Evolutionary conservation across 2,113 vertebrate genomes (phyloP).

Genomic region (cattle (Bos taurus)): DNA sequence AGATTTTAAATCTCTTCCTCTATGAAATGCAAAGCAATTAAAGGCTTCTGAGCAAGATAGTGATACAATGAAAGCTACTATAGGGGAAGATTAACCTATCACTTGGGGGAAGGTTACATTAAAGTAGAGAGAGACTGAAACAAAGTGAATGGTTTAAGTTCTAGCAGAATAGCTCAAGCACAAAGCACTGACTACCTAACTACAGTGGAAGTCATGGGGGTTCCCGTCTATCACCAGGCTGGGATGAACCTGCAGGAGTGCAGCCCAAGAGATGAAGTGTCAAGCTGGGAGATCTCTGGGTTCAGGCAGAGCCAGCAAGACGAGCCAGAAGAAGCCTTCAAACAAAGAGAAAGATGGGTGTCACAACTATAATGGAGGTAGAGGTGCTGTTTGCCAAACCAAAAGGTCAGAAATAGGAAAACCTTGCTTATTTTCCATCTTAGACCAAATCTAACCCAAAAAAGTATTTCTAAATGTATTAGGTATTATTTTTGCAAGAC

Average conservation of each 20-base stretch:
- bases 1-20: slow-evolving; percentile 63
- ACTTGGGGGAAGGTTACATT: slow-evolving; percentile 51
- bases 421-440: rapidly evolving
- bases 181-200: background rate
- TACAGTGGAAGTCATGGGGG: background rate
- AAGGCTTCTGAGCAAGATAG: slow-evolving; percentile 66
- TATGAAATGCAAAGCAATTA: slow-evolving; percentile 69
- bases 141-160: background rate
- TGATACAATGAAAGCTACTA: slow-evolving; percentile 55
- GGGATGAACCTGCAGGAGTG: background rate
- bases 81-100: slow-evolving; percentile 60
- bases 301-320: background rate
- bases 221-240: background rate
- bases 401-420: background rate
- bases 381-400: rapidly evolving
- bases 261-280: background rate
- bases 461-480: background rate
- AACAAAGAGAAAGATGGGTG: background rate
- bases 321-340: background rate
- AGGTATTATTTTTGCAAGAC: background rate
- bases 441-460: background rate
- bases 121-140: slow-evolving; percentile 36
- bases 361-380: rapidly evolving
- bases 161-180: background rate
- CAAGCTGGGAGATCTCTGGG: background rate